Percentiles rank a stretch among this genome's conserved stretches.
phyloP scores from a whole-genome alignment of 2,113 vertebrate species.

The Pachycephala philippinensis region DNA sequence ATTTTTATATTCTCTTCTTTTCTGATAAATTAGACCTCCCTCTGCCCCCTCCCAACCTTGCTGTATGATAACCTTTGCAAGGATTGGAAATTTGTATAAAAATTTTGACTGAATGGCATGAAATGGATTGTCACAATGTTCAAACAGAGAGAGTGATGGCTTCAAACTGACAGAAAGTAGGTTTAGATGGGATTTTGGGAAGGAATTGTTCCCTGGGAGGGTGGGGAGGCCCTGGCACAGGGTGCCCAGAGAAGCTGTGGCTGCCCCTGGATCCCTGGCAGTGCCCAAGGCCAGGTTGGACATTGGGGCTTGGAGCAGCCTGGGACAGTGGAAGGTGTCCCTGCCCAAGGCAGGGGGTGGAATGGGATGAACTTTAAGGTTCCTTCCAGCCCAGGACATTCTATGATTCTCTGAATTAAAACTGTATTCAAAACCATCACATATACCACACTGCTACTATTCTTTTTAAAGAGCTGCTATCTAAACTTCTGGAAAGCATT shows the following conservation, averaged over 20 bases:
- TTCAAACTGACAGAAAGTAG: not conserved
- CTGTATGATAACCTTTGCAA: slow-evolving; percentile 29
- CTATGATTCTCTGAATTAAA: not conserved
- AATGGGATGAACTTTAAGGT: rapidly evolving
- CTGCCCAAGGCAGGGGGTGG: not conserved
- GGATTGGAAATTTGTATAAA: not conserved
- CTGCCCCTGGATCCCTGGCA: not conserved
- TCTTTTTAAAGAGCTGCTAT: not conserved
- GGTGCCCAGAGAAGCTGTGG: not conserved
- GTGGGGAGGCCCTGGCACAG: not conserved
- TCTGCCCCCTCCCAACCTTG: not conserved
- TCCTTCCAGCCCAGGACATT: no score
- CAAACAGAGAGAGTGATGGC: slow-evolving; percentile 34
- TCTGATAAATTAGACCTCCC: slow-evolving; percentile 60
- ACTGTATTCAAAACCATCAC: not conserved
- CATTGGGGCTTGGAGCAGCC: not conserved
- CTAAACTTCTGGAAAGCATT: not conserved
- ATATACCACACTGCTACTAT: not conserved
- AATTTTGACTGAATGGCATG: slow-evolving; percentile 3
- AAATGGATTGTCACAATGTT: slow-evolving; percentile 20
- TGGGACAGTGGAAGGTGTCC: not conserved
- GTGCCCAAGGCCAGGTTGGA: not conserved
- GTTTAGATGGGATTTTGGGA: rapidly evolving
- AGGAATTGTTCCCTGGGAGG: not conserved
- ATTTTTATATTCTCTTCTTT: slow-evolving; percentile 73